A percentile compares a stretch with the other conserved stretches of the same genome.
Evolutionary conservation across 2,797 vertebrate genomes (phyloP).

Genomic region (Neosilurus mollespiculum): DNA sequence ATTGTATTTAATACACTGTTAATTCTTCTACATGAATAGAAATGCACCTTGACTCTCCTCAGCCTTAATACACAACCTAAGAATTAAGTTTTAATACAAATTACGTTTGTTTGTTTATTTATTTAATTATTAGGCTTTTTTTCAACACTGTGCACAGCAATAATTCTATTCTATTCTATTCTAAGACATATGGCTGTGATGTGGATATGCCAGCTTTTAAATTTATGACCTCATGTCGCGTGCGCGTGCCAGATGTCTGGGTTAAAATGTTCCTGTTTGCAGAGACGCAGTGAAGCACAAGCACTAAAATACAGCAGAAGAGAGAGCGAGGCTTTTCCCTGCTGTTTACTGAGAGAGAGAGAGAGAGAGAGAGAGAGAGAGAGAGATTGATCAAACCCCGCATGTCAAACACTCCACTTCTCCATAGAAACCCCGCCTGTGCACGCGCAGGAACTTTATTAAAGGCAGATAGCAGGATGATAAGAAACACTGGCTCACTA

Average conservation of each 20-base stretch:
- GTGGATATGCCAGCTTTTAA: background rate
- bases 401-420: constrained; percentile 83
- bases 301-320: background rate
- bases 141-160: too few species aligned
- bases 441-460: constrained; percentile 89
- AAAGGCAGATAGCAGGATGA: constrained; percentile 92
- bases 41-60: too few species aligned
- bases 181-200: too few species aligned
- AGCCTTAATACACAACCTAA: too few species aligned
- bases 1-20: too few species aligned
- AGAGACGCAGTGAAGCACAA: constrained; percentile 66
- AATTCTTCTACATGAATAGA: too few species aligned
- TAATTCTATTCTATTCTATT: too few species aligned
- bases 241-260: constrained; percentile 42
- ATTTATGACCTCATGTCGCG: background rate
- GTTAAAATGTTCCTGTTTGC: constrained; percentile 62
- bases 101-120: too few species aligned
- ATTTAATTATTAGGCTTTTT: too few species aligned
- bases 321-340: constrained; percentile 65
- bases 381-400: background rate
- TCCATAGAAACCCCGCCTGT: constrained; percentile 88
- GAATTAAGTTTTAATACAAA: too few species aligned
- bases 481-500: constrained; percentile 76
- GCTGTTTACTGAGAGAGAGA: constrained; percentile 91
- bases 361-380: background rate